Evolutionary conservation across 1,140 invertebrate genomes (phyloP), one percentile per base, ranked within the genome.

Genomic region (Drosophila kurseongensis): DNA sequence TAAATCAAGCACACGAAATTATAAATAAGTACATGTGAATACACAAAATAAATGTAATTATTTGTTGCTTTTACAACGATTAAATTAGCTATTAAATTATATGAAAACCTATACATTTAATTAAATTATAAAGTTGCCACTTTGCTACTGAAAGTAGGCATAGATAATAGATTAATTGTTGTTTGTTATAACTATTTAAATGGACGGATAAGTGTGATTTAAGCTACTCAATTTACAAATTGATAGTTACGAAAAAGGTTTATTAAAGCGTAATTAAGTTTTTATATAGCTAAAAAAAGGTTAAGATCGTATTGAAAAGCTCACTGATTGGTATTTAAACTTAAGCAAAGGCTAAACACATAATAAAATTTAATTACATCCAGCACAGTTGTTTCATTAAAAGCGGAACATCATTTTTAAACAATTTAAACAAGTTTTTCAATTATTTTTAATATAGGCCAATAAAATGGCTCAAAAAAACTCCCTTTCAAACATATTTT

Each of bases 381-480:
- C 38, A 71, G 32, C 14, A 36, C 60, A 68, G 52, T 63, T 38
- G 32, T 72, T 73, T 72, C 5, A 71, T 29, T 71, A 35, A 14
- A 10, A n/a, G 35, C 14, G 42, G 32, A 10, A 40, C 56, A 60
- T 56, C 14, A 71, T 75, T 60, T 66, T 38, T 5, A 18, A 50
- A 44, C 50, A 76, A 72, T 66, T 77, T 58, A 45, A 40, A 35
- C 48, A 78, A 85, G 75, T 78, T 82, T 75, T 78, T 66, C 58
- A 78, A 79, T 76, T 52, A 88, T 88, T 86, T 78, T 67, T 86
- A 63, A 78, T 71, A 63, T 63, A 60, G 23, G 45, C 62, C 54
- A 66, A 58, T 66, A 40, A 41, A 65, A 65, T 27, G 44, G n/a
- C 13, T 13, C 5, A 67, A 54, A 38, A 14, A 55, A 57, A 38